Evolutionary conservation across 2,888 invertebrate species (phyloP).

Genomic region (Lypha dubia): DNA sequence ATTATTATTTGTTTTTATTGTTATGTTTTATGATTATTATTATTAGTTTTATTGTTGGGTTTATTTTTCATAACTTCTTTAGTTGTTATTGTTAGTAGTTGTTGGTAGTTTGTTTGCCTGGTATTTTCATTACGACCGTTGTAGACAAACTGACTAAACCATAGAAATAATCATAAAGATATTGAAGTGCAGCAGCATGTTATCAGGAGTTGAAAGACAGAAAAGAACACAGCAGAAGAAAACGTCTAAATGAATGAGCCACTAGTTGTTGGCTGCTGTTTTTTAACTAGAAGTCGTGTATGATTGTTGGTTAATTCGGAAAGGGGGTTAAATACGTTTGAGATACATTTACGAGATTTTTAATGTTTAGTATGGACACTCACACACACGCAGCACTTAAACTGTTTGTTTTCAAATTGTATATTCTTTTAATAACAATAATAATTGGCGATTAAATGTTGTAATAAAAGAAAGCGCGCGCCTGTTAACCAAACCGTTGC

Average conservation of each 20-base stretch:
- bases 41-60: slow-evolving; percentile 41
- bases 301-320: slow-evolving; percentile 38
- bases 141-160: slow-evolving; percentile 71
- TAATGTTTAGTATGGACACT: slow-evolving; percentile 42
- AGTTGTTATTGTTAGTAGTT: slow-evolving; percentile 53
- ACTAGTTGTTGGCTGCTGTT: slow-evolving; percentile 69
- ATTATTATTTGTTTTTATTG: slow-evolving; percentile 70
- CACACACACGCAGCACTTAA: slow-evolving; percentile 57
- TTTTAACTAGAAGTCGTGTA: slow-evolving; percentile 15
- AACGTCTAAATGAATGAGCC: slow-evolving; percentile 64
- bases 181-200: slow-evolving; percentile 67
- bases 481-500: slow-evolving; percentile 84
- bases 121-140: slow-evolving; percentile 71
- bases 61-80: slow-evolving; percentile 43
- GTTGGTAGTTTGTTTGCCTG: slow-evolving; percentile 58
- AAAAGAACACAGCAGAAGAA: slow-evolving; percentile 43
- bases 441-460: slow-evolving; percentile 81
- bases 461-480: slow-evolving; percentile 84
- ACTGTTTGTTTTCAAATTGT: slow-evolving; percentile 68
- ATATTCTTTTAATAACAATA: slow-evolving; percentile 79
- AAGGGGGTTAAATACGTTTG: slow-evolving; percentile 55
- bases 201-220: slow-evolving; percentile 54
- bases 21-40: slow-evolving; percentile 54
- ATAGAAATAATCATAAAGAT: slow-evolving; percentile 70
- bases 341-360: slow-evolving; percentile 63